Conservation (phyloP, 92 coral and sea anemone species). For the Meandrina meandrites region DNA sequence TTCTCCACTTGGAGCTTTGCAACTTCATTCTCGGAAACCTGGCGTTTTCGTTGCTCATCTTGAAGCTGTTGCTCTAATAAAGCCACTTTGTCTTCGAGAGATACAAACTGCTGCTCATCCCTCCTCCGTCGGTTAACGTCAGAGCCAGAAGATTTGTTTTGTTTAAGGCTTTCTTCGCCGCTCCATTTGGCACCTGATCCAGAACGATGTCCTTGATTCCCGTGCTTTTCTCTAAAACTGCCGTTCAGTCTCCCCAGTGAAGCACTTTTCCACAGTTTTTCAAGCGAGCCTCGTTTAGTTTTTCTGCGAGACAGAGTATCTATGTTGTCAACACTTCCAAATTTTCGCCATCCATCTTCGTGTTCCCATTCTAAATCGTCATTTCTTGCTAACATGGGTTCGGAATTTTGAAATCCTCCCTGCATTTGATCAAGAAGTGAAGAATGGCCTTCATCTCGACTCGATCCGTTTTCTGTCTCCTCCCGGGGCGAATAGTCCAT, state of each 20-base stretch:
- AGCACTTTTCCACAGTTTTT: constrained; percentile 16
- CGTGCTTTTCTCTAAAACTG: not conserved
- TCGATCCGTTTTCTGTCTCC: not conserved
- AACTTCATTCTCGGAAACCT: constrained; percentile 59
- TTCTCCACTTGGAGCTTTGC: constrained; percentile 58
- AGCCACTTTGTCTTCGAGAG: constrained; percentile 51
- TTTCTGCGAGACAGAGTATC: constrained; percentile 5
- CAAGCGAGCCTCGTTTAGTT: constrained; percentile 3
- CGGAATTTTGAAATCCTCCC: not conserved
- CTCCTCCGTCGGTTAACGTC: not conserved
- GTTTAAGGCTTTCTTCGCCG: constrained; percentile 44
- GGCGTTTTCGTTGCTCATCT: constrained; percentile 58
- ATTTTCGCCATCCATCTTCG: constrained; percentile 38
- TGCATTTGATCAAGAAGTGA: not conserved
- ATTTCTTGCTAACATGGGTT: not conserved
- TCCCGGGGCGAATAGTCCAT: not conserved
- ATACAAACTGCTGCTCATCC: constrained; percentile 24
- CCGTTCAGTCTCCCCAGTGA: constrained; percentile 34
- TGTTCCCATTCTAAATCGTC: constrained; percentile 41
- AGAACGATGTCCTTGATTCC: not conserved
- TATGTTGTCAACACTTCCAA: constrained; percentile 39
- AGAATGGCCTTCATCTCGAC: not conserved
- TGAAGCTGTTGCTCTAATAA: constrained; percentile 44
- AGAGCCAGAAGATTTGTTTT: constrained; percentile 7
- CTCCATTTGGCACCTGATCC: constrained; percentile 31